Evolutionary conservation across 2,113 vertebrate species (phyloP), one percentile per base, ranked within the genome.

Genomic region (Miniopterus natalensis): DNA sequence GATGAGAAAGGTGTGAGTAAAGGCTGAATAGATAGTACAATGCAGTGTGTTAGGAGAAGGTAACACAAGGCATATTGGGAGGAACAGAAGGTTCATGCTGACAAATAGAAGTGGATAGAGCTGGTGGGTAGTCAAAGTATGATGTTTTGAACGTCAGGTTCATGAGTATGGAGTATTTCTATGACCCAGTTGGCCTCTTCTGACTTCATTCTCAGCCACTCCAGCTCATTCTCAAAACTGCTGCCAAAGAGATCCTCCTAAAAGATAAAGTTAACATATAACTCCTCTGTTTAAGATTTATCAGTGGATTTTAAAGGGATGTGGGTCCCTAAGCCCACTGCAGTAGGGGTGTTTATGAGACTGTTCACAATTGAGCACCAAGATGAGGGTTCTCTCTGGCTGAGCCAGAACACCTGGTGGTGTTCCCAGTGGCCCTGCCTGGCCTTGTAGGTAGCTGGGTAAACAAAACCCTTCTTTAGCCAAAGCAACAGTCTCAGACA

Each of bases 41-140:
- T 1, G 2, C 27, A 47, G 0, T 4, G 11, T 6, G 1, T 47
- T 74, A 51, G 17, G 21, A 47, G 13, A 53, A 40, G 25, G 15
- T 21, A 45, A 80, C 23, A 3, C 0, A 3, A 29, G 31, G 23
- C 2, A 3, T 6, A 8, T 1, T 13, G 63, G 13, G 17, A 61
- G 73, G 8, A 59, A 25, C n/a, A 27, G 61, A 57, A 3, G 23
- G 15, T 65, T 88, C 23, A 4, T 0, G 12, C 1, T 9, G 10
- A 66, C 70, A 61, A 83, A 14, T 0, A 71, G 15, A 70, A 74
- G 45, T 7, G 23, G 31, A n/a, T 6, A 10, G 83, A 27, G 6
- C 45, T 55, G 29, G 6, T 7, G 10, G 47, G 23, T 4, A 51
- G 51, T 42, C 36, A 18, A 47, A 78, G 59, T 8, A 25, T 27